phyloP scores from a whole-genome alignment of 1,140 invertebrate genomes.

The Drosophila lacteicornis region DNA sequence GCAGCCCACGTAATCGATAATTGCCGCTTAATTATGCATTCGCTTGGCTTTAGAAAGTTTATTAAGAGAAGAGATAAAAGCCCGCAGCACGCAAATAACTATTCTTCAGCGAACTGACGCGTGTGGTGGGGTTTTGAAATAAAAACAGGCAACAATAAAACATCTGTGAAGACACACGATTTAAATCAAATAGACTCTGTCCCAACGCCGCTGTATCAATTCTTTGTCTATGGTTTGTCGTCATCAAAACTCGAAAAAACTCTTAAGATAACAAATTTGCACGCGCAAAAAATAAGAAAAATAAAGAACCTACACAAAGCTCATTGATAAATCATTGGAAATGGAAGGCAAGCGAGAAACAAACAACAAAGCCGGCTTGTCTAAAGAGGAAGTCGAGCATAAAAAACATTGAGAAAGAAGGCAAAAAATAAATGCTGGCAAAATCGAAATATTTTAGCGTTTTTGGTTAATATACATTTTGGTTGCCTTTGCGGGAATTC shows the following conservation, averaged over 20 bases:
- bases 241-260: constrained; percentile 47
- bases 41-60: constrained; percentile 52
- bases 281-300: constrained; percentile 39
- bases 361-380: constrained; percentile 34
- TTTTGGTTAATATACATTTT: constrained; percentile 34
- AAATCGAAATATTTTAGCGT: constrained; percentile 35
- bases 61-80: constrained; percentile 27
- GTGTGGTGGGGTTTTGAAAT: constrained; percentile 26
- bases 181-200: constrained; percentile 37
- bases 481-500: constrained; percentile 6
- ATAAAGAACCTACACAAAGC: constrained; percentile 33
- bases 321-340: constrained; percentile 69
- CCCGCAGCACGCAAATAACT: constrained; percentile 33
- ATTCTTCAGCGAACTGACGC: constrained; percentile 38
- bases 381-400: constrained; percentile 66
- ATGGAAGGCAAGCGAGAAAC: constrained; percentile 18
- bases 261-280: constrained; percentile 61
- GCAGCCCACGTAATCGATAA: too few relatives aligned
- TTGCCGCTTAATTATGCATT: constrained; percentile 43
- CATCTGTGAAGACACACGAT: constrained; percentile 60
- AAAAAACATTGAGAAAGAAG: constrained; percentile 59
- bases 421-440: constrained; percentile 11
- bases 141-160: constrained; percentile 44
- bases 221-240: constrained; percentile 39
- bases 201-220: not conserved